Evolutionary conservation across 2,797 vertebrate species (phyloP), one percentile per base, ranked within the genome.

Genomic region (Spea hammondii): DNA sequence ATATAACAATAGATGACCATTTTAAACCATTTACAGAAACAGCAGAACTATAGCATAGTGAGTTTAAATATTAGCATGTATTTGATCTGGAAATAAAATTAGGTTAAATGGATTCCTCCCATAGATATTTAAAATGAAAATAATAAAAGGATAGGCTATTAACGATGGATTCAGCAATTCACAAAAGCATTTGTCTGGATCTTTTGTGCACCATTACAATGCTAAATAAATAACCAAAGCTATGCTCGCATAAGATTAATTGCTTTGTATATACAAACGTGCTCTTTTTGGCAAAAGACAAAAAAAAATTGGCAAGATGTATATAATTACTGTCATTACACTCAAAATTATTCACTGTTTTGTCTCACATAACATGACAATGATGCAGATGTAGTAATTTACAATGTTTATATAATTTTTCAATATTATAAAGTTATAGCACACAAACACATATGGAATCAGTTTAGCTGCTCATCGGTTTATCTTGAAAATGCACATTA

Each of bases 281-380:
- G 48, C 9, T 48, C 67, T 14, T 53, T 70, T 50, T 70, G 67
- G 47, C 47, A 69, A 51, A 51, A 32, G 65, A 12, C n/a, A n/a
- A 53, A 32, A 12, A 62, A 32, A 62, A 14, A 17, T 62, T 62
- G 59, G 67, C 67, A 70, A 70, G 67, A 51, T 70, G 49, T 70
- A 17, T 32, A 70, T 70, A 50, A 69, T 50, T 69, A 69, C 49
- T 69, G 67, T 69, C 47, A 69, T 4, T 69, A 17, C 9, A 13
- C 4, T 69, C 51, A 47, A 32, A 51, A 69, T 69, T 46, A 8
- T 69, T 69, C 45, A 47, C 13, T 69, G 47, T 7, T 69, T 48
- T 69, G n/a, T 4, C 67, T 53, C 32, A 53, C 12, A 67, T 67
- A 67, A 67, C n/a, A 17, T 67, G 65, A 67, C 65, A 67, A 47